A percentile compares a stretch with the other conserved stretches of the same genome.
phyloP scores from a whole-genome alignment of 2,888 invertebrate species.

The Athalia circularis region DNA sequence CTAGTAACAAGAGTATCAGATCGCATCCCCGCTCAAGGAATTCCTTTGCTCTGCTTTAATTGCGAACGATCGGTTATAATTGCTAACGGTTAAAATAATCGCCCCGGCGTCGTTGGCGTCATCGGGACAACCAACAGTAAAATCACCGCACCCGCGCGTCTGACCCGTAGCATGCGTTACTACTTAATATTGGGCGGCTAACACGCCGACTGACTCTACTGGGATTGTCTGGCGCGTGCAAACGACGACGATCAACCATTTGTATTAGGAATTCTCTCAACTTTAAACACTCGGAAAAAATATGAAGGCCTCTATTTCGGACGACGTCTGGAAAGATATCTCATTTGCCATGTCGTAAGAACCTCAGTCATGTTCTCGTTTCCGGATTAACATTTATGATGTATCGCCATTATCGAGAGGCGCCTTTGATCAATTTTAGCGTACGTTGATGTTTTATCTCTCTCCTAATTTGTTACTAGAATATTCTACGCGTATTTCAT shows the following conservation, averaged over 20 bases:
- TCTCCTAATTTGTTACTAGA: too few species aligned
- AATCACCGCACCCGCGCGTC: not conserved
- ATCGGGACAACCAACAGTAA: not conserved
- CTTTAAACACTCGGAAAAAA: too few species aligned
- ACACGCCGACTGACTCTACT: conserved; percentile 11
- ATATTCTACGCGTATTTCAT: too few species aligned
- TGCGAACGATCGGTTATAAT: not conserved
- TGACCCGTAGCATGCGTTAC: conserved; percentile 5
- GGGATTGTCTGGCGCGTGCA: conserved; percentile 7
- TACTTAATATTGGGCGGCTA: conserved; percentile 11
- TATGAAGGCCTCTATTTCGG: too few species aligned
- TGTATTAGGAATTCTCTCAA: too few species aligned
- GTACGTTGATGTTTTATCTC: too few species aligned
- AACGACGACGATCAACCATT: not conserved
- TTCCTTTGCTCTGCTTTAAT: not conserved
- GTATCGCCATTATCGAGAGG: too few species aligned
- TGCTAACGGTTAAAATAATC: conserved; percentile 10
- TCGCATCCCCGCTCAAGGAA: not conserved
- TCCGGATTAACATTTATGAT: too few species aligned
- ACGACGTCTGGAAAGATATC: too few species aligned
- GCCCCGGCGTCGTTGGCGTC: not conserved
- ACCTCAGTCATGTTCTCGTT: too few species aligned
- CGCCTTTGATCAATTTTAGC: too few species aligned
- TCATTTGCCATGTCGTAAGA: too few species aligned
- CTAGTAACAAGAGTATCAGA: not conserved